Base-by-base conservation (phyloP, 2,113 vertebrate species). In the Petaurus breviceps region DNA sequence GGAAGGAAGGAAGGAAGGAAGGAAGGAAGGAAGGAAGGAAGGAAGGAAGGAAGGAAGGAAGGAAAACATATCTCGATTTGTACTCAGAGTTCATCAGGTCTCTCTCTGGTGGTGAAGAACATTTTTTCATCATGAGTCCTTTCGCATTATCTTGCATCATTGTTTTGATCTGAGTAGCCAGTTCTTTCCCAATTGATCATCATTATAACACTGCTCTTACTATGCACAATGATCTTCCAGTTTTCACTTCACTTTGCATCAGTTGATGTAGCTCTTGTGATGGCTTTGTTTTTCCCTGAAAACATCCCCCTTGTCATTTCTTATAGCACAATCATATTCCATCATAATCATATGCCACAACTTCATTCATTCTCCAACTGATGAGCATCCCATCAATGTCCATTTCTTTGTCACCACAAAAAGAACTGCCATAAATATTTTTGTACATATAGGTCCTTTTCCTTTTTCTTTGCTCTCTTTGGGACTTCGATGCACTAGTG, bases 21-120 rank as follows among this genome's bases (percentile, higher is more conserved):
- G 47, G 4, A 49, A 49, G 47, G 4, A 49, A 49, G 47, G 4
- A 49, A 49, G 47, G 4, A 77, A 19, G n/a, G 14, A 77, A 77
- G 37, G 0, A n/a, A 19, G n/a, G 19, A 22, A 7, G 11, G 19
- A 19, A 61, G 10, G 11, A 31, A 61, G 0, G 1, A 7, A 6
- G 31, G n/a, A 28, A 57, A 57, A 28, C 28, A 28, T 57, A n/a
- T 31, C 16, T 68, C 31, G 37, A 16, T 68, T 68, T 68, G 12
- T 12, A 68, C 14, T 68, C 31, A 37, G 61, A 57, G 2, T 68
- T 7, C 14, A 37, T 68, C 31, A 68, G 31, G n/a, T 37, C 61
- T 37, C 61, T 68, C 61, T 19, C 3, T 37, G 31, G 61, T 16
- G 31, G 2, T 12, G 28, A 1, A 68, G 3, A 68, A 12, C 31